Evolutionary conservation across 2,797 vertebrate genomes (phyloP), one percentile per base, ranked within the genome.

Genomic region (Chromis chromis): DNA sequence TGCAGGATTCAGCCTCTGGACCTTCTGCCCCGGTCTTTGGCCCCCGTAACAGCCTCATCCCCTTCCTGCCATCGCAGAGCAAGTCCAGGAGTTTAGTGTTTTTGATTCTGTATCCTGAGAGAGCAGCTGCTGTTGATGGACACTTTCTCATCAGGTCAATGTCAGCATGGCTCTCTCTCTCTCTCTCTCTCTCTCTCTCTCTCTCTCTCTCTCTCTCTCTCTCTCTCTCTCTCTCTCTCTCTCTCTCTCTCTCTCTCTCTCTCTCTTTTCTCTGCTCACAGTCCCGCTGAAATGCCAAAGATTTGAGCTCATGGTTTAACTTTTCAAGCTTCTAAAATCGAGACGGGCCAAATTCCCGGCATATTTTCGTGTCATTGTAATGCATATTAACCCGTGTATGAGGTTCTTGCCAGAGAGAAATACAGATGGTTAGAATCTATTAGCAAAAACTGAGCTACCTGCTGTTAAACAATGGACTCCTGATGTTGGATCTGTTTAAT

Each of bases 291-390:
- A 53, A 81, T 73, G 1, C 77, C 86, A 76, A 33, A 87, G 80
- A 71, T 68, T 44, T 62, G 83, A 89, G 78, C 62, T 93, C 91
- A 91, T 74, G 79, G 80, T 83, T 85, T 78, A 87, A 77, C 71
- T 85, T 92, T 85, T 46, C 86, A 61, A 83, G 84, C 87, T 94
- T 86, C 76, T 86, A 89, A 91, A 82, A 89, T 36, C 2, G 11
- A 40, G 65, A 83, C 68, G 42, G 92, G 89, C 91, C 89, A 95
- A 92, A 96, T 95, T 95, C 92, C 88, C 88, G 8, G 83, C 93
- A 95, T 96, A 92, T 88, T 95, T 96, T 78, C 77, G 93, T 88
- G 92, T 91, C 70, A 84, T 88, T 93, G 93, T 93, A 93, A 93
- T 95, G 87, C 89, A 78, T 91, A 91, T 92, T 93, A 92, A 85